A percentile compares a stretch with the other conserved stretches of the same genome.
phyloP scores from a whole-genome alignment of 1,140 invertebrate genomes.

The Nebria ingens region DNA sequence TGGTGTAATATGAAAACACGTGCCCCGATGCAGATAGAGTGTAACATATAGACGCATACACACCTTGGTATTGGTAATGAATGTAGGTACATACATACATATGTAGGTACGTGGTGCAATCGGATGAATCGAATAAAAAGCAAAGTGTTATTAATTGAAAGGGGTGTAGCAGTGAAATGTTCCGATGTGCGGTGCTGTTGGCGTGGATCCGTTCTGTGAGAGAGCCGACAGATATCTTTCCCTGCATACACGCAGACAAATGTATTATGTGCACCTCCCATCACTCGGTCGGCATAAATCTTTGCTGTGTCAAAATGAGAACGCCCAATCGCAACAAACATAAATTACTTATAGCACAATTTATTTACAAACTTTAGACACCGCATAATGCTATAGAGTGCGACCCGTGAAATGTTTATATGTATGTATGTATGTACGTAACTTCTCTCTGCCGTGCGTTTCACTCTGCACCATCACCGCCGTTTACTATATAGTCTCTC shows the following conservation, averaged over 20 bases:
- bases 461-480: too few relatives aligned
- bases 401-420: not conserved
- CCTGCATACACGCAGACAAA: not conserved
- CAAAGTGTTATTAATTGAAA: constrained; percentile 6
- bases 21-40: not conserved
- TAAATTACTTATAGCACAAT: constrained; percentile 34
- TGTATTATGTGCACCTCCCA: constrained; percentile 27
- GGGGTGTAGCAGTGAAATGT: not conserved
- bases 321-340: constrained; percentile 32
- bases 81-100: not conserved
- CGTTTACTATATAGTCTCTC: too few relatives aligned
- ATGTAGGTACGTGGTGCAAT: too few relatives aligned
- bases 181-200: not conserved
- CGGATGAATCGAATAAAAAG: not conserved
- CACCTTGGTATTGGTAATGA: not conserved
- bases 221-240: not conserved
- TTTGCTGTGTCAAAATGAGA: constrained; percentile 30
- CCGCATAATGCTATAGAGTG: not conserved
- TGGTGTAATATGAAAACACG: too few relatives aligned
- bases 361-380: constrained; percentile 19
- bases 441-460: too few relatives aligned
- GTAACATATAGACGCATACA: not conserved
- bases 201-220: not conserved
- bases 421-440: too few relatives aligned
- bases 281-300: constrained; percentile 32